A percentile compares a stretch with the other conserved stretches of the same genome.
These are phyloP conservation scores for Helicolenus hilgendorfi DNA, from an alignment of 2,797 vertebrate species.

Conservation along the genomic window DNA sequence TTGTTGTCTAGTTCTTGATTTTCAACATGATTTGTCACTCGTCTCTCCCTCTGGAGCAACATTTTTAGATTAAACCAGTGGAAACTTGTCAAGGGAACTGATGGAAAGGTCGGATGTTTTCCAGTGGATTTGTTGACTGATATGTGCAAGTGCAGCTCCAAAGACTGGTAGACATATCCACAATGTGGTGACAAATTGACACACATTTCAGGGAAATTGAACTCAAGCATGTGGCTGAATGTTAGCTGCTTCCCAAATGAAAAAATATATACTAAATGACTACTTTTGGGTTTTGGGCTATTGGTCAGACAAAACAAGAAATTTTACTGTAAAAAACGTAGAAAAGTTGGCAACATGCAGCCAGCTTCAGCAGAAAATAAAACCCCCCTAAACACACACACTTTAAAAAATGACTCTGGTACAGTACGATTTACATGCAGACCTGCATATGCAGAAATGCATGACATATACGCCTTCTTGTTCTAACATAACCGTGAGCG, in stretches of 20 bases:
- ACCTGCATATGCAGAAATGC: conserved; percentile 5
- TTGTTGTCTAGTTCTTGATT: conserved; percentile 17
- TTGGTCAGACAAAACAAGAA: neutral
- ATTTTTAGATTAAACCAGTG: conserved; percentile 20
- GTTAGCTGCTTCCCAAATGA: neutral
- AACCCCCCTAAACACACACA: neutral
- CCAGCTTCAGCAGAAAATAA: conserved; percentile 8
- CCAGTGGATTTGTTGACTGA: neutral
- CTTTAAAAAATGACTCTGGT: neutral
- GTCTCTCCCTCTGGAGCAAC: conserved; percentile 2
- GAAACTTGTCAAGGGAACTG: conserved; percentile 1
- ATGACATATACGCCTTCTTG: neutral
- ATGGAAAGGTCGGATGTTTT: conserved; percentile 29
- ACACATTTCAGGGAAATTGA: neutral
- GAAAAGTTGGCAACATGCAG: conserved; percentile 29
- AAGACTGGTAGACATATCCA: neutral
- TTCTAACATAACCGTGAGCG: neutral
- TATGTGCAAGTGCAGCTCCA: conserved; percentile 3
- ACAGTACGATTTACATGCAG: neutral
- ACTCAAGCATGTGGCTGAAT: neutral
- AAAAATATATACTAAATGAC: neutral
- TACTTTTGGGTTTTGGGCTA: conserved; percentile 6
- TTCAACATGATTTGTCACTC: neutral
- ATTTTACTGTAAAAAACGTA: conserved; percentile 18
- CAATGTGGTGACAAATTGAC: neutral